Percentiles rank a stretch among this genome's conserved stretches.
phyloP scores from a whole-genome alignment of 2,888 invertebrate species.

The Cinara cedri region DNA sequence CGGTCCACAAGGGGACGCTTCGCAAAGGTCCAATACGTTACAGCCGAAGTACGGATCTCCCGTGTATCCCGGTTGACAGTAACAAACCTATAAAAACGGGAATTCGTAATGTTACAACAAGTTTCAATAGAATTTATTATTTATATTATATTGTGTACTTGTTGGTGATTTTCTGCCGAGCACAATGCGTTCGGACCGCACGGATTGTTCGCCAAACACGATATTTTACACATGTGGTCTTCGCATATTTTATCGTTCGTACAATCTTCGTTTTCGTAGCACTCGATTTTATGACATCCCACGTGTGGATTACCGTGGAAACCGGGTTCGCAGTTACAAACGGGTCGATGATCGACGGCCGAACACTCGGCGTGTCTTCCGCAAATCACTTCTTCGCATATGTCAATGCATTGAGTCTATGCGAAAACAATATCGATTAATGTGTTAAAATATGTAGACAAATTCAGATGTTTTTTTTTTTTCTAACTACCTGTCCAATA shows the following conservation, averaged over 20 bases:
- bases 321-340: constrained; percentile 79
- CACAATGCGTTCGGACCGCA: constrained; percentile 87
- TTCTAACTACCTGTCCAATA: constrained; percentile 68
- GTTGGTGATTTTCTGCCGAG: constrained; percentile 80
- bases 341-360: constrained; percentile 74
- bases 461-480: not conserved
- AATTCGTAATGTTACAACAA: too few relatives aligned
- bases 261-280: constrained; percentile 74
- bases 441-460: not conserved
- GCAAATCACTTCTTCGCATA: constrained; percentile 76
- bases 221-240: constrained; percentile 82
- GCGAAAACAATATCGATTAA: constrained; percentile 35
- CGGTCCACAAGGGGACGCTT: constrained; percentile 78
- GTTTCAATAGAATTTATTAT: not conserved
- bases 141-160: constrained; percentile 64
- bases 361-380: constrained; percentile 83
- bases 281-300: constrained; percentile 82
- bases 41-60: constrained; percentile 79
- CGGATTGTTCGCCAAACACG: constrained; percentile 80
- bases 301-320: constrained; percentile 75
- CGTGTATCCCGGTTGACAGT: constrained; percentile 86
- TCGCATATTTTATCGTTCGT: constrained; percentile 84
- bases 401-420: constrained; percentile 74
- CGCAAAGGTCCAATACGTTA: constrained; percentile 78
- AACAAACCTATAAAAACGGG: constrained; percentile 66